Conservation (phyloP, 2,888 invertebrate genomes). For the Psylliodes chrysocephalus region DNA sequence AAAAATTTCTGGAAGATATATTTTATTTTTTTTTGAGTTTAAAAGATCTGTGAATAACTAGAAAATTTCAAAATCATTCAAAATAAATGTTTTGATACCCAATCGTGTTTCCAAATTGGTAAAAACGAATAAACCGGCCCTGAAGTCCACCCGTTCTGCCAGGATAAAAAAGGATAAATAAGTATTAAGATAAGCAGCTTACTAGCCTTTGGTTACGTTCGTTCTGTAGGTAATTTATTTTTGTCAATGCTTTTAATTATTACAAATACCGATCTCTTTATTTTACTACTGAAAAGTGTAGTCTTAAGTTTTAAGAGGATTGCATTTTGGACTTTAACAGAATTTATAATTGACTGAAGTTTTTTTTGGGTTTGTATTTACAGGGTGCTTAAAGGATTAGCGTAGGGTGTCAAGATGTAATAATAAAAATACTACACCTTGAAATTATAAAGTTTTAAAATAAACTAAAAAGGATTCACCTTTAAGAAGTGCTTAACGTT, state of each 20-base stretch:
- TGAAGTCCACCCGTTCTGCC: not conserved
- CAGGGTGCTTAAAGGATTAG: not conserved
- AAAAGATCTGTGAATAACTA: too few relatives aligned
- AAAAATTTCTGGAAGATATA: too few relatives aligned
- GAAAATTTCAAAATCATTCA: too few relatives aligned
- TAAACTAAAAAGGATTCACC: too few relatives aligned
- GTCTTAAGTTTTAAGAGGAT: constrained; percentile 31
- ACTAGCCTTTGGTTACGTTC: constrained; percentile 30
- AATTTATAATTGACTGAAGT: constrained; percentile 9
- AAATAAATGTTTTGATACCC: too few relatives aligned
- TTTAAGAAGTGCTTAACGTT: too few relatives aligned
- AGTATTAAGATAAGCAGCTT: constrained; percentile 41
- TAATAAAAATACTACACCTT: too few relatives aligned
- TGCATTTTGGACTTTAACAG: constrained; percentile 1
- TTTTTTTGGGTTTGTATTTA: not conserved
- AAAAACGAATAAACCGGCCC: not conserved
- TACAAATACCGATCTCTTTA: constrained; percentile 27
- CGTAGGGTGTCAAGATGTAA: not conserved
- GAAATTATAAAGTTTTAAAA: too few relatives aligned
- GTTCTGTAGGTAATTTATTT: constrained; percentile 26
- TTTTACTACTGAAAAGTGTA: constrained; percentile 22
- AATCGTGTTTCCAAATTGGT: too few relatives aligned
- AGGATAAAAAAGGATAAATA: constrained; percentile 26
- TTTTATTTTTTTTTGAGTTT: too few relatives aligned
- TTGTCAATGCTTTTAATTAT: constrained; percentile 34